Evolutionary conservation across 1,140 invertebrate genomes (phyloP).

Genomic region (Lycorma delicatula): DNA sequence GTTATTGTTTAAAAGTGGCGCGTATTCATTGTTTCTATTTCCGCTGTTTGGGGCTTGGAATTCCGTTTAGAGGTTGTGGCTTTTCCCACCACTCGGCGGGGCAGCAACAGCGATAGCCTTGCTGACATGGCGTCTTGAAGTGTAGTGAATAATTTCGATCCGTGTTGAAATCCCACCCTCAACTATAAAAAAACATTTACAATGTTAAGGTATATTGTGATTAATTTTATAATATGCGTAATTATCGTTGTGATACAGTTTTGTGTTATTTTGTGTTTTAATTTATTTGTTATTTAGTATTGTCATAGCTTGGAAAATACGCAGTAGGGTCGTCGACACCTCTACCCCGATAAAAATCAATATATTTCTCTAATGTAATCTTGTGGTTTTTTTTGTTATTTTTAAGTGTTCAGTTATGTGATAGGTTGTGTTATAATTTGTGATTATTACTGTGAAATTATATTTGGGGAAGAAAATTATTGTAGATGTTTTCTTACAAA

Average conservation of each 20-base stretch:
- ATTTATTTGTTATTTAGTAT: neutral
- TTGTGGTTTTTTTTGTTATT: neutral
- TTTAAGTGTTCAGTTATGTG: neutral
- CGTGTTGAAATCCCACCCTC: conserved; percentile 17
- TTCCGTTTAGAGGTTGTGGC: too few relatives aligned
- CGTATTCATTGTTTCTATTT: too few relatives aligned
- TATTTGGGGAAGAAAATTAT: neutral
- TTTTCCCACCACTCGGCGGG: too few relatives aligned
- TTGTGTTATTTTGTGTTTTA: neutral
- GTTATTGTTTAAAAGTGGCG: too few relatives aligned
- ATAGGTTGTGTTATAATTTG: neutral
- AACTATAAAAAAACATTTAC: conserved; percentile 9
- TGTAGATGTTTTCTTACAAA: conserved; percentile 10
- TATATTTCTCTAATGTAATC: conserved; percentile 15
- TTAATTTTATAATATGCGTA: conserved; percentile 5
- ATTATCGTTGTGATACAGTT: conserved; percentile 6
- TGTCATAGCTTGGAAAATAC: conserved; percentile 15
- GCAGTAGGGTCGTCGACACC: conserved; percentile 25
- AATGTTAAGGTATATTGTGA: conserved; percentile 17
- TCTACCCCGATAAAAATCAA: conserved; percentile 20
- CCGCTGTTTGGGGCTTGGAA: too few relatives aligned
- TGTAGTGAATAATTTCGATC: conserved; percentile 16
- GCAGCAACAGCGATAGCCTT: too few relatives aligned
- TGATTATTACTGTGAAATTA: neutral
- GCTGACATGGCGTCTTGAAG: conserved; percentile 25